Evolutionary conservation across 2,113 vertebrate species (phyloP).

Genomic region (Pygoscelis adeliae): DNA sequence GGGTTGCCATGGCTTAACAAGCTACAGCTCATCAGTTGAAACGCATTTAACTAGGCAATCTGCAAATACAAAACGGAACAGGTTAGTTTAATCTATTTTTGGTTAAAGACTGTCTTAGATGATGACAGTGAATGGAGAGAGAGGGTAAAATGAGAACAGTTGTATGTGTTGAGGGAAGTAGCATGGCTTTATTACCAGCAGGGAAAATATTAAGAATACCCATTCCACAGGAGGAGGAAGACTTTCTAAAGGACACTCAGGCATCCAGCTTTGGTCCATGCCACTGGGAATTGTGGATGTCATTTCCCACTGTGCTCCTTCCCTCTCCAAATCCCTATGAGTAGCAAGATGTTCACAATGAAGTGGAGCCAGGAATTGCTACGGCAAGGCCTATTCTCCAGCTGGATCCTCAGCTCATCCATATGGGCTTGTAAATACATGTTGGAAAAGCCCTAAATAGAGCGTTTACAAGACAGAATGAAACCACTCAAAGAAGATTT

Average conservation of each 20-base stretch:
- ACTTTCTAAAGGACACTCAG: not conserved
- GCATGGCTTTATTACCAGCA: not conserved
- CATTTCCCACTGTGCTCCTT: not conserved
- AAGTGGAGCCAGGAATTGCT: conserved; percentile 50
- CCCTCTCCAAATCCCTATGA: not conserved
- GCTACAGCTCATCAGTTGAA: not conserved
- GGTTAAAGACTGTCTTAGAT: not conserved
- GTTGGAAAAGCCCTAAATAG: conserved; percentile 65
- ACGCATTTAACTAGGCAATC: not conserved
- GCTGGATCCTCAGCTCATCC: conserved; percentile 42
- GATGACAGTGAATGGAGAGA: not conserved
- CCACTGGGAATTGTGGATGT: not conserved
- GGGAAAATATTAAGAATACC: not conserved
- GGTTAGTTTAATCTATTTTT: not conserved
- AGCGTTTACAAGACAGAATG: conserved; percentile 56
- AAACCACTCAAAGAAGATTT: conserved; percentile 23
- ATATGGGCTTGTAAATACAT: conserved; percentile 67
- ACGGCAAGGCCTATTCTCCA: conserved; percentile 15
- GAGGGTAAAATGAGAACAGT: not conserved
- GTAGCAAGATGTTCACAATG: conserved; percentile 28
- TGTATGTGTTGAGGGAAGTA: not conserved
- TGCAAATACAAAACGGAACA: not conserved
- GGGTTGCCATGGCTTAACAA: not conserved
- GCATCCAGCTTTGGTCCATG: not conserved
- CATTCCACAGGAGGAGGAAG: not conserved